Evolutionary conservation across 2,888 invertebrate genomes (phyloP).

Genomic region (Drepanosiphum platanoidis): DNA sequence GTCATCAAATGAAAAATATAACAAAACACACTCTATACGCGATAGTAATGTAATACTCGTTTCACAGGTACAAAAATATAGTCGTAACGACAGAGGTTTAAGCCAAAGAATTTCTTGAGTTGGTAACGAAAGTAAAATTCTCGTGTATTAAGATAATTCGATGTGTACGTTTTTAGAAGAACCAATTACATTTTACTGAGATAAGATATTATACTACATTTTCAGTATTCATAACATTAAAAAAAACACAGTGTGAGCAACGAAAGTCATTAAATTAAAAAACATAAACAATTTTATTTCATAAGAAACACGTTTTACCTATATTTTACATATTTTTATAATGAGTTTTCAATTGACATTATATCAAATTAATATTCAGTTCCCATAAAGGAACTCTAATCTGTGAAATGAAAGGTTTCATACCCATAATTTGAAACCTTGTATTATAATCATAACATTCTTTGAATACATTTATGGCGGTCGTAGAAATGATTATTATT

Average conservation of each 20-base stretch:
- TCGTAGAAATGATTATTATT: background rate
- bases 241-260: background rate
- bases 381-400: background rate
- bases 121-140: constrained; percentile 22
- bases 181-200: background rate
- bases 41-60: too few relatives aligned
- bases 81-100: background rate
- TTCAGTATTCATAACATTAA: background rate
- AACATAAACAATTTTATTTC: constrained; percentile 21
- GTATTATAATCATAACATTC: constrained; percentile 9
- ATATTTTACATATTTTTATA: constrained; percentile 13
- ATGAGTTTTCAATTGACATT: background rate
- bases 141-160: background rate
- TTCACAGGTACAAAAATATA: too few relatives aligned
- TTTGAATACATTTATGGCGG: constrained; percentile 11
- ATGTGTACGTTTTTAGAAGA: background rate
- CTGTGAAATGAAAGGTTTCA: background rate
- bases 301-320: background rate
- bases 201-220: constrained; percentile 17
- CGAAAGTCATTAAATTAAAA: background rate
- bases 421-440: background rate
- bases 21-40: too few relatives aligned
- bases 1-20: too few relatives aligned
- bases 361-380: constrained; percentile 10
- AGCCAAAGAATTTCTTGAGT: background rate